phyloP scores from a whole-genome alignment of 2,797 vertebrate species.

The Pseudochromis fuscus region DNA sequence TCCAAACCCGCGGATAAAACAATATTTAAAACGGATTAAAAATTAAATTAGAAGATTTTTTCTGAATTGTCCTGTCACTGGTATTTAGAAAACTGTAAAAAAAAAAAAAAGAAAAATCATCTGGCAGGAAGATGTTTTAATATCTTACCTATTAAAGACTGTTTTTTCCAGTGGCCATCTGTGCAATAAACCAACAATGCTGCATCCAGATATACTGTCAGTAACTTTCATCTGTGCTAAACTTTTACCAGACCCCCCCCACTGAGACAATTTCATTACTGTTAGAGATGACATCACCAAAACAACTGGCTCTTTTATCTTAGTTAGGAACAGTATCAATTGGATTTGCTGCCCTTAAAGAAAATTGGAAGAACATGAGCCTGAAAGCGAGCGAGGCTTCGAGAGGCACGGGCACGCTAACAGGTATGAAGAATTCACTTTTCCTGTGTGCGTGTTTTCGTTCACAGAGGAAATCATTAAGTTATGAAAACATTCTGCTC shows the following conservation, averaged over 20 bases:
- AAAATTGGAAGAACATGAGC: slow-evolving; percentile 77
- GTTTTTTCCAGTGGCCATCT: slow-evolving; percentile 50
- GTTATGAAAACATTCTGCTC: slow-evolving; percentile 55
- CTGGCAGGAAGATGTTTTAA: slow-evolving; percentile 42
- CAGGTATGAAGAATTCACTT: slow-evolving; percentile 79
- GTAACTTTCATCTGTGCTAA: slow-evolving; percentile 69
- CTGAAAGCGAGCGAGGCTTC: slow-evolving; percentile 39
- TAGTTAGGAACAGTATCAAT: slow-evolving; percentile 72
- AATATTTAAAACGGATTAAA: no score
- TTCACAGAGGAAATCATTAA: slow-evolving; percentile 76
- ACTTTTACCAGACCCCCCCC: slow-evolving; percentile 70
- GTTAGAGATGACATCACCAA: slow-evolving; percentile 78
- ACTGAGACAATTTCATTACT: slow-evolving; percentile 77
- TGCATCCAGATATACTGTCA: slow-evolving; percentile 44
- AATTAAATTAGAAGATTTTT: no score
- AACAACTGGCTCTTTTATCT: slow-evolving; percentile 70
- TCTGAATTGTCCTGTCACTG: slow-evolving; percentile 17
- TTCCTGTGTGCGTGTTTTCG: slow-evolving; percentile 67
- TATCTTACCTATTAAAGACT: slow-evolving; percentile 27
- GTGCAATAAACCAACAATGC: slow-evolving; percentile 54
- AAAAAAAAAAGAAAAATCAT: slow-evolving; percentile 31
- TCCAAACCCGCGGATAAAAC: slow-evolving; percentile 5
- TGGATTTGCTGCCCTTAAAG: slow-evolving; percentile 77
- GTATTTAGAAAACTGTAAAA: slow-evolving; percentile 29
- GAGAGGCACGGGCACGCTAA: slow-evolving; percentile 52